Percentiles rank a stretch among this genome's conserved stretches.
phyloP scores from a whole-genome alignment of 2,113 vertebrate genomes.

The Zapornia atra region DNA sequence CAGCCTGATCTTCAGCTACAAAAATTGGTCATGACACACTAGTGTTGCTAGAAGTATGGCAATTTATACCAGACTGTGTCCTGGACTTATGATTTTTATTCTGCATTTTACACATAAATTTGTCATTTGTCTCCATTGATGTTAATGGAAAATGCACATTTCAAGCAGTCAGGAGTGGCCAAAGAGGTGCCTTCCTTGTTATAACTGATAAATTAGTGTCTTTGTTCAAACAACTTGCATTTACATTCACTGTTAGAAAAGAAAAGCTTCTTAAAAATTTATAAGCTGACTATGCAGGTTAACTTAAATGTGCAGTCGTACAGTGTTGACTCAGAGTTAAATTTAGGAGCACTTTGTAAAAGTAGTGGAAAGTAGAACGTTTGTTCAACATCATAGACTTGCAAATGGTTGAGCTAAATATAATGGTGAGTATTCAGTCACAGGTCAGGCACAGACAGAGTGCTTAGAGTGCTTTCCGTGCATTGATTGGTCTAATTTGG shows the following conservation, averaged over 20 bases:
- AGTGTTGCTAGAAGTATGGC: not conserved
- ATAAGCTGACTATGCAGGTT: conserved; percentile 70
- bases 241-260: conserved; percentile 38
- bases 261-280: conserved; percentile 62
- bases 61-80: not conserved
- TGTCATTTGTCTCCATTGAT: not conserved
- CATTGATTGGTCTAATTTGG: conserved; percentile 32
- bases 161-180: not conserved
- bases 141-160: conserved; percentile 5
- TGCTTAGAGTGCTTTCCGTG: not conserved
- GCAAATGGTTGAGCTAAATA: conserved; percentile 63
- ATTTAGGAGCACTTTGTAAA: conserved; percentile 65
- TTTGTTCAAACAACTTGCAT: conserved; percentile 61
- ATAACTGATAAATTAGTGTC: conserved; percentile 58
- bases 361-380: conserved; percentile 46
- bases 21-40: not conserved
- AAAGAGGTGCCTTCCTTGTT: conserved; percentile 9
- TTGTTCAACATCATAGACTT: conserved; percentile 51
- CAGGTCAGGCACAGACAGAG: not conserved
- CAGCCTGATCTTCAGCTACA: not conserved
- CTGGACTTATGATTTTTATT: conserved; percentile 13
- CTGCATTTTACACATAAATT: not conserved
- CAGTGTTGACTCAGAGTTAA: conserved; percentile 66
- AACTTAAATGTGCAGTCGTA: conserved; percentile 41
- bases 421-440: conserved; percentile 33